Evolutionary conservation across 2,113 vertebrate genomes (phyloP).

Genomic region (Halcyon malimbica): DNA sequence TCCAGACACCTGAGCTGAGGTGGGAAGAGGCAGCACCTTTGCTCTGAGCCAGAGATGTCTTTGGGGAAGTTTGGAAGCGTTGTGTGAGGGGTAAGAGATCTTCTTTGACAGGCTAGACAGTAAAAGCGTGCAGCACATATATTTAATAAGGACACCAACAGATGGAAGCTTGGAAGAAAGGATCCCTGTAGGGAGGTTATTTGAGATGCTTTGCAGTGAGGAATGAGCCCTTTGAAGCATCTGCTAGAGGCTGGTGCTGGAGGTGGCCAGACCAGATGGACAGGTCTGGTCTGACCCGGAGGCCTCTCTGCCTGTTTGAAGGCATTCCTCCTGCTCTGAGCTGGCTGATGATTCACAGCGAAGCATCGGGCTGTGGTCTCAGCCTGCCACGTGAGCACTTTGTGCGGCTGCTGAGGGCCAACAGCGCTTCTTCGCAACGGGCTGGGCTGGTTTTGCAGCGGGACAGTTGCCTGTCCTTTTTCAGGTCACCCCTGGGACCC

Average conservation of each 20-base stretch:
- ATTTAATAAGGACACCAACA: neutral
- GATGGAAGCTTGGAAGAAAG: neutral
- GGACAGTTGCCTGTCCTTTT: neutral
- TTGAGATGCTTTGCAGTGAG: neutral
- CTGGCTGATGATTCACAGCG: neutral
- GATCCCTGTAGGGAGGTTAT: constrained; percentile 20
- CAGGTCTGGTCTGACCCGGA: neutral
- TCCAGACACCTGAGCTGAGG: fast-evolving
- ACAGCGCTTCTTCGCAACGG: fast-evolving
- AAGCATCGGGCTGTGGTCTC: neutral
- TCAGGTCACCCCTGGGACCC: neutral
- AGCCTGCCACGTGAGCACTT: neutral
- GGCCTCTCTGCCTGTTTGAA: neutral
- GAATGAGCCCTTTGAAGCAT: constrained; percentile 21
- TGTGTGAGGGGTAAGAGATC: neutral
- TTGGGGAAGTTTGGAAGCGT: neutral
- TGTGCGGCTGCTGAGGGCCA: neutral
- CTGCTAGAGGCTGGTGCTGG: neutral
- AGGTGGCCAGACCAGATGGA: constrained; percentile 37
- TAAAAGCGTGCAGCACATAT: neutral
- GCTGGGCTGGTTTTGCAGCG: neutral
- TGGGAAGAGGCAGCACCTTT: neutral
- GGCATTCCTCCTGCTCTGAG: neutral
- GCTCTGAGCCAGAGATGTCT: neutral
- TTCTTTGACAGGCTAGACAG: neutral